A percentile compares a stretch with the other conserved stretches of the same genome.
Conservation (phyloP, 2,888 invertebrate genomes). For the Epiblema foenella region DNA sequence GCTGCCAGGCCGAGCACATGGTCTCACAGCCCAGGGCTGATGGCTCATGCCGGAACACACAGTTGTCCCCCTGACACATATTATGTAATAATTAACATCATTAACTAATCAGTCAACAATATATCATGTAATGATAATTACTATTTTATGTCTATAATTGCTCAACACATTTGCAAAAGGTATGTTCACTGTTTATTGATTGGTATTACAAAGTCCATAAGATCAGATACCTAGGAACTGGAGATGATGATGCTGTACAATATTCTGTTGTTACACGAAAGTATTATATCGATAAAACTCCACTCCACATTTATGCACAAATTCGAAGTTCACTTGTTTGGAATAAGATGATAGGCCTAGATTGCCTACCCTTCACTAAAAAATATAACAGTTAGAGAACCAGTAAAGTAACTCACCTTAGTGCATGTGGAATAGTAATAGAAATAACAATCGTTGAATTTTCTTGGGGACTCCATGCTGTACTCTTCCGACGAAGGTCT, state of each 20-base stretch:
- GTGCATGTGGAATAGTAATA: conserved; percentile 94
- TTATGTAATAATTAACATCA: conserved; percentile 39
- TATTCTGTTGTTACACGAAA: not conserved
- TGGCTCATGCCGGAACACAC: conserved; percentile 93
- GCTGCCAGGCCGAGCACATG: conserved; percentile 92
- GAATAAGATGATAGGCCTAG: conserved; percentile 43
- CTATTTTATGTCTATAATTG: not conserved
- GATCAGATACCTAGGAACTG: conserved; percentile 2
- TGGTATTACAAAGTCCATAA: not conserved
- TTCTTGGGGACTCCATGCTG: conserved; percentile 88
- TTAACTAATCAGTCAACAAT: conserved; percentile 35
- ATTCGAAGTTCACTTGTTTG: conserved; percentile 38
- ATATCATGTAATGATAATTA: not conserved
- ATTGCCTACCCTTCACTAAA: conserved; percentile 40
- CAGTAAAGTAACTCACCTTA: conserved; percentile 85
- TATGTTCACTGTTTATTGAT: not conserved
- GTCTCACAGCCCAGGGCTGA: conserved; percentile 92
- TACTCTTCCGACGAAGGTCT: conserved; percentile 72
- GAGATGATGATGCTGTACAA: conserved; percentile 14
- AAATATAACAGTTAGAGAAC: conserved; percentile 43
- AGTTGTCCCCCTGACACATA: conserved; percentile 88
- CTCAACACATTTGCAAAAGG: conserved; percentile 8
- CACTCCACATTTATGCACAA: conserved; percentile 10
- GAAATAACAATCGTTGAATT: conserved; percentile 95
- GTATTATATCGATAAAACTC: conserved; percentile 13